Conservation (phyloP, 2,888 invertebrate genomes). For the Dolichopus griseipennis region DNA sequence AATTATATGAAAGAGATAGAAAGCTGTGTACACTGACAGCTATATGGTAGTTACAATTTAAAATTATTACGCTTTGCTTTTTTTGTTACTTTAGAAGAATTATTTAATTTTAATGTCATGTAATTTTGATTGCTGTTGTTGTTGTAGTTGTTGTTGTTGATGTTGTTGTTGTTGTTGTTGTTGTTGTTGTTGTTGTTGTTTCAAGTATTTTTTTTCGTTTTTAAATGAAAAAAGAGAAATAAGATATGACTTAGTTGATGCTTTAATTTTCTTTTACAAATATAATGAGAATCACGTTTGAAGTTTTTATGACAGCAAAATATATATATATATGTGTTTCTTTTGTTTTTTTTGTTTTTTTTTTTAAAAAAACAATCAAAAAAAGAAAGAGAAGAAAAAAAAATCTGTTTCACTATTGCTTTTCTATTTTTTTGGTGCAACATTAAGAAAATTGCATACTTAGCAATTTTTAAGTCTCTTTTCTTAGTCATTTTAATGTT, state of each 20-base stretch:
- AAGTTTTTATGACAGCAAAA: background rate
- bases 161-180: too few species aligned
- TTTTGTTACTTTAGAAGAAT: background rate
- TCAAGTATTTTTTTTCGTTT: background rate
- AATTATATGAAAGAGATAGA: too few species aligned
- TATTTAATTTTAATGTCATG: background rate
- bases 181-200: too few species aligned
- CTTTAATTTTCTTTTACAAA: background rate
- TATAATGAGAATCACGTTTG: background rate
- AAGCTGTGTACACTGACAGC: too few species aligned
- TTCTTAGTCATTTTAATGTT: background rate
- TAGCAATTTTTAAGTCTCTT: background rate
- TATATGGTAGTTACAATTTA: too few species aligned
- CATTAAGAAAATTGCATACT: conserved; percentile 3
- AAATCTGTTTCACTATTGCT: too few species aligned
- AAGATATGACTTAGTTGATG: background rate
- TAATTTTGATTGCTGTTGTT: background rate
- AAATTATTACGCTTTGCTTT: too few species aligned
- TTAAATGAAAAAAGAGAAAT: background rate
- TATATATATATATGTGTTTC: background rate
- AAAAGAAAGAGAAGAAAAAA: too few species aligned
- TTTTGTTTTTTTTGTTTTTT: too few species aligned
- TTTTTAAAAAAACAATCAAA: background rate
- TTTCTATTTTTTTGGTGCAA: background rate
- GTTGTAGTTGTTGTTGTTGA: too few species aligned